These are phyloP conservation scores for Myioborus melanocephalus DNA, from an alignment of 2,797 vertebrate genomes.

Conservation along the genomic window DNA sequence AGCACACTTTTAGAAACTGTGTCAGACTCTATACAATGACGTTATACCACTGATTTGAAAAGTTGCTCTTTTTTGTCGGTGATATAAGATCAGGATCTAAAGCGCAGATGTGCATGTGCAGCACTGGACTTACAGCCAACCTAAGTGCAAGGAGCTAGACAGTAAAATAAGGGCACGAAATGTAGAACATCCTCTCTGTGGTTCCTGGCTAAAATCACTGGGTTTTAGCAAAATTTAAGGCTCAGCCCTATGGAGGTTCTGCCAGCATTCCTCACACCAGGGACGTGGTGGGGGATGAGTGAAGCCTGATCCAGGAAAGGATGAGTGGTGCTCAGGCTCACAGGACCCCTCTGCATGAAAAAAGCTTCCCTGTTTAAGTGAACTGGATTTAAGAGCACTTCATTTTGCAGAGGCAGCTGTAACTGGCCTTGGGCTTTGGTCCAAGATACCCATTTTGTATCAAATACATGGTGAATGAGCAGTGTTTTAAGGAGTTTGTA, in stretches of 20 bases:
- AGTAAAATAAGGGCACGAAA: neutral
- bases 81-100: neutral
- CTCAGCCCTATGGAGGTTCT: neutral
- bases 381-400: neutral
- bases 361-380: neutral
- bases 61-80: rapidly evolving
- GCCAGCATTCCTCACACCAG: rapidly evolving
- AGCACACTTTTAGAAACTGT: neutral
- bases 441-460: neutral
- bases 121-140: neutral
- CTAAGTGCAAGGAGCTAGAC: neutral
- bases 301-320: neutral
- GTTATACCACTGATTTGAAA: neutral
- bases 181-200: neutral
- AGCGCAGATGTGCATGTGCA: rapidly evolving
- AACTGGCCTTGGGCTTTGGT: neutral
- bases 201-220: neutral
- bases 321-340: neutral
- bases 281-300: rapidly evolving
- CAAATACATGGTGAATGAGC: neutral
- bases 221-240: neutral
- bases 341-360: neutral
- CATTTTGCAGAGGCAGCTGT: constrained; percentile 27
- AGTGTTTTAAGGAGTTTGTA: neutral
- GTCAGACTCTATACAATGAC: neutral